Evolutionary conservation across 2,888 invertebrate genomes (phyloP).

Genomic region (Clitarchus hookeri): DNA sequence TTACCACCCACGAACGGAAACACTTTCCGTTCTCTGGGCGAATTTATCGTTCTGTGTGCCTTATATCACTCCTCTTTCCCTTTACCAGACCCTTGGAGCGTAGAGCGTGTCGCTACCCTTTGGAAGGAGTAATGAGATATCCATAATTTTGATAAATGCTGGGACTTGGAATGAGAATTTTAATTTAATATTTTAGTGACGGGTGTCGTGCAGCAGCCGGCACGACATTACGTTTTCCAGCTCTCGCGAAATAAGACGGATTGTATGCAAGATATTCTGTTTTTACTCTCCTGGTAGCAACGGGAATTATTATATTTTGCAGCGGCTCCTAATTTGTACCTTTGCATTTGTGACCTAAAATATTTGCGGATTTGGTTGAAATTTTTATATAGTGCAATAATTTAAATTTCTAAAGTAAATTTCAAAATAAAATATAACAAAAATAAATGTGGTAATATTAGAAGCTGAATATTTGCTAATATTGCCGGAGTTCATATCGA

Average conservation of each 20-base stretch:
- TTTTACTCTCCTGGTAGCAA: background rate
- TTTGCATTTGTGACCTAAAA: too few species aligned
- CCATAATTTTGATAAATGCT: background rate
- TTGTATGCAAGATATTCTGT: background rate
- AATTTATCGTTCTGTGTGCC: background rate
- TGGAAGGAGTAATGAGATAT: background rate
- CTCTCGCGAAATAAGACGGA: background rate
- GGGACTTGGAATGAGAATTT: background rate
- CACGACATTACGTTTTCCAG: background rate
- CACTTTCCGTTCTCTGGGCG: background rate
- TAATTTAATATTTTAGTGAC: conserved; percentile 14
- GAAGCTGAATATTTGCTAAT: too few species aligned
- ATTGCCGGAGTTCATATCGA: too few species aligned
- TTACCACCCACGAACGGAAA: too few species aligned
- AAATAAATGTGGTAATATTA: too few species aligned
- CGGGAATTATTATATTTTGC: background rate
- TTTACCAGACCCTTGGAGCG: background rate
- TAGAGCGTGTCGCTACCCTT: background rate
- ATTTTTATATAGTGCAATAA: too few species aligned
- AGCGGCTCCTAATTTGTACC: background rate
- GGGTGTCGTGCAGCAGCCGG: background rate
- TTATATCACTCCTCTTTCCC: background rate
- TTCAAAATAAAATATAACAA: too few species aligned
- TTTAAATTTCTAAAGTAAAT: too few species aligned
- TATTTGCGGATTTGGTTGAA: too few species aligned